Evolutionary conservation across 2,888 invertebrate species (phyloP), one percentile per base, ranked within the genome.

Genomic region (Ormia ochracea): DNA sequence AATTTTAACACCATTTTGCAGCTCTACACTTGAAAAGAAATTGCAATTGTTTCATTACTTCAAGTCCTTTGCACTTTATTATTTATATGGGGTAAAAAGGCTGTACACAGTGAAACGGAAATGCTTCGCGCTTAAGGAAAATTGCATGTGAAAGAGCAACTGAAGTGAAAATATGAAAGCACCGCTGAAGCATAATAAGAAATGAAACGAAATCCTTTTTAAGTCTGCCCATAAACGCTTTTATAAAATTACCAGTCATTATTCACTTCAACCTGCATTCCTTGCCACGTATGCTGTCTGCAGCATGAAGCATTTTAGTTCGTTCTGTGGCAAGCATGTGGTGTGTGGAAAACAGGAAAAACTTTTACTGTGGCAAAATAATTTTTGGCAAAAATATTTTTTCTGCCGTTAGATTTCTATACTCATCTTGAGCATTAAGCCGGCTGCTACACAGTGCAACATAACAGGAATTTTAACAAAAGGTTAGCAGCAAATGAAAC

Each of bases 211-310:
- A 19, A 43, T 6, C 45, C 33, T 54, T 12, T 72, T 54, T 36
- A 19, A 61, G 56, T 66, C 73, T 73, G 38, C 17, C 41, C 28
- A 58, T 61, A 56, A 69, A 58, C 43, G 41, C 48, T 69, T 45
- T 69, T 63, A 50, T 41, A 36, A 74, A 78, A 78, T 52, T 74
- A 36, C 63, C 41, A 69, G 58, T 58, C 68, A 78, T 78, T 74
- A 69, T 36, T 74, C 65, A 79, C 65, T 66, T 66, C 10, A 66
- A 66, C 3, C 19, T 26, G 2, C 26, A 17, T 54, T 31, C 43
- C 4, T 31, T 12, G 21, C 43, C 28, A 52, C 28, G 12, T 54
- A 43, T 5, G 3, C 17, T 17, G n/a, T n/a, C n/a, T n/a, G 5
- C 10, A n/a, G 12, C 2, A 21, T 23, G 9, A n/a, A 12, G 9